A percentile compares a stretch with the other conserved stretches of the same genome.
Evolutionary conservation across 2,888 invertebrate genomes (phyloP).

Genomic region (Dasysyrphus albostriatus): DNA sequence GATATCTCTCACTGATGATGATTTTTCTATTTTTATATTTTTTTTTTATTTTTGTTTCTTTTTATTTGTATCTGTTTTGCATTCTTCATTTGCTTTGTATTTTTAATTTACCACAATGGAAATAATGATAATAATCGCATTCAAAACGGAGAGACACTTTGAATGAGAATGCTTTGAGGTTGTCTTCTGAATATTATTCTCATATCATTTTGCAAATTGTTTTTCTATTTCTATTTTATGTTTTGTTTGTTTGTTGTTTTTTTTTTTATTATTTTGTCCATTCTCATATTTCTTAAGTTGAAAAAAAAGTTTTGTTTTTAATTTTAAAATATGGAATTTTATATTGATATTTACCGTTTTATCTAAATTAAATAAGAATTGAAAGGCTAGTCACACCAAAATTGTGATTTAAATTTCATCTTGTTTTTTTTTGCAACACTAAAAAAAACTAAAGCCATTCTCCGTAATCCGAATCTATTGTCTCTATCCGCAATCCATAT

Average conservation of each 20-base stretch:
- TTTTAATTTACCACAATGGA: constrained; percentile 74
- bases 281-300: constrained; percentile 33
- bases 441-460: too few species aligned
- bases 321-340: constrained; percentile 21
- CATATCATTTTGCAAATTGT: constrained; percentile 71
- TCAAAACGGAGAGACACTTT: constrained; percentile 75
- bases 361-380: background rate
- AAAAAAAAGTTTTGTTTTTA: constrained; percentile 21
- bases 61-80: constrained; percentile 12
- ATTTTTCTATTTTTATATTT: constrained; percentile 36
- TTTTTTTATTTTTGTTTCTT: constrained; percentile 9
- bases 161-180: constrained; percentile 71
- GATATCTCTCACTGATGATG: constrained; percentile 51
- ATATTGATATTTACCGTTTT: background rate
- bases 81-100: constrained; percentile 62
- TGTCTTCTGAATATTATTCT: constrained; percentile 60
- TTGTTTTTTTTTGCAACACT: too few species aligned
- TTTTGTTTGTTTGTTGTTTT: constrained; percentile 14
- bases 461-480: too few species aligned
- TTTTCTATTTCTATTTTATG: constrained; percentile 49
- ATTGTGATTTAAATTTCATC: background rate
- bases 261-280: constrained; percentile 22
- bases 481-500: too few species aligned
- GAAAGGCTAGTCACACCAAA: background rate
- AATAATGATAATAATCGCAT: constrained; percentile 72